Percentiles rank a stretch among this genome's conserved stretches.
Evolutionary conservation across 2,888 invertebrate genomes (phyloP).

Genomic region (Clunio marinus): DNA sequence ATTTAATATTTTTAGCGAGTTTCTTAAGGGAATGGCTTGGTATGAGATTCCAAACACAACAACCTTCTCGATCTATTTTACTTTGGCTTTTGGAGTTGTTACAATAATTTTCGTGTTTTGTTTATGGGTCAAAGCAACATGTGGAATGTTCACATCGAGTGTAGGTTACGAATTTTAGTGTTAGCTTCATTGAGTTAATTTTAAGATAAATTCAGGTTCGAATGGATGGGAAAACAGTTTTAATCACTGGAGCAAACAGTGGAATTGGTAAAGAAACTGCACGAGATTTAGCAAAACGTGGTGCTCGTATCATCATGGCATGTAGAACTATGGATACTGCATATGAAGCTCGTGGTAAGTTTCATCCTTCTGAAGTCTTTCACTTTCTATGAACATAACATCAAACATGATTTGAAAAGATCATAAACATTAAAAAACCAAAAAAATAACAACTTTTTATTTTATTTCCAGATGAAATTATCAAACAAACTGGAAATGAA

Average conservation of each 20-base stretch:
- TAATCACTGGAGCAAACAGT: constrained; percentile 83
- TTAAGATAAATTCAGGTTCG: constrained; percentile 46
- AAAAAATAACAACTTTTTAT: no score
- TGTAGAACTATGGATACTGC: constrained; percentile 68
- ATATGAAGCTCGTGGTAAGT: constrained; percentile 63
- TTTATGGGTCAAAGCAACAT: constrained; percentile 34
- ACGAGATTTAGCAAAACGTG: constrained; percentile 66
- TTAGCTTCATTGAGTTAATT: background rate
- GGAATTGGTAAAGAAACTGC: constrained; percentile 83
- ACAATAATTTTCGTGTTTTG: constrained; percentile 17
- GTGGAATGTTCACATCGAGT: constrained; percentile 39
- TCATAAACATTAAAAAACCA: no score
- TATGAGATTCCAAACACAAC: constrained; percentile 24
- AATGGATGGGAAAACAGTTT: no score
- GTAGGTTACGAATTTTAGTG: no score
- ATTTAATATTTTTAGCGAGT: no score
- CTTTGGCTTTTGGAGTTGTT: constrained; percentile 1
- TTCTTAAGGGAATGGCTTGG: constrained; percentile 1
- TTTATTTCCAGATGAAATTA: no score
- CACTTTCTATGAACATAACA: background rate
- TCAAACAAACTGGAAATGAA: no score
- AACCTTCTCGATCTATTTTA: background rate
- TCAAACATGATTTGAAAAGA: background rate
- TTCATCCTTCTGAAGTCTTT: background rate
- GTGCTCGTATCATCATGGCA: constrained; percentile 72